A percentile compares a stretch with the other conserved stretches of the same genome.
phyloP scores from a whole-genome alignment of 2,113 vertebrate genomes.

The Phaethornis superciliosus region DNA sequence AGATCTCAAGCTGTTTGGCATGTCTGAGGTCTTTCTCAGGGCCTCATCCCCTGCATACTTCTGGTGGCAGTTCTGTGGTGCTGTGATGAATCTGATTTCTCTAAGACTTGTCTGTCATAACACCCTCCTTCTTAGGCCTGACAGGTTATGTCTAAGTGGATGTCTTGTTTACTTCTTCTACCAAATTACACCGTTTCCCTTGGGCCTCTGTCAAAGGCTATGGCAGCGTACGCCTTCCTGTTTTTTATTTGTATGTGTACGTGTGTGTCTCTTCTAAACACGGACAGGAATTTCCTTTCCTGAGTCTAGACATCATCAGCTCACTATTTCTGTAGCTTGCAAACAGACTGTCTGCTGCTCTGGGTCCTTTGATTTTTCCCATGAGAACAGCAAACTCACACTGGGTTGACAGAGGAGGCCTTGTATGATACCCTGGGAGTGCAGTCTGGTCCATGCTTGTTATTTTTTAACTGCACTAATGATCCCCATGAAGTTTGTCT shows the following conservation, averaged over 20 bases:
- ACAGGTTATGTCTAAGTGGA: neutral
- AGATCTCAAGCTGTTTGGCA: neutral
- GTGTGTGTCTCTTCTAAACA: slow-evolving; percentile 41
- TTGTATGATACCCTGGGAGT: neutral
- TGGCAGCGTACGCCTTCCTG: slow-evolving; percentile 24
- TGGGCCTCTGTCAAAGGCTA: neutral
- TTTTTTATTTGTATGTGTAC: slow-evolving; percentile 55
- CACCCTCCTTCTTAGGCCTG: neutral
- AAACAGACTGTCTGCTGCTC: slow-evolving; percentile 30
- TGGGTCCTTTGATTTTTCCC: slow-evolving; percentile 34
- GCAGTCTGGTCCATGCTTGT: neutral
- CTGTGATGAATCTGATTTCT: neutral
- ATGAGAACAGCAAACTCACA: neutral
- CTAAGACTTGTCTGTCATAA: neutral
- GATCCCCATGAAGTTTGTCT: neutral
- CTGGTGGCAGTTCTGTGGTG: neutral
- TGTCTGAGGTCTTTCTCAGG: neutral
- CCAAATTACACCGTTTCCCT: neutral
- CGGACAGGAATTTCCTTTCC: slow-evolving; percentile 48
- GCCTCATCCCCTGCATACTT: neutral
- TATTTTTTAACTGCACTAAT: neutral
- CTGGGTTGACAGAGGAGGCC: slow-evolving; percentile 3
- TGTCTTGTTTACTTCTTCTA: slow-evolving; percentile 4
- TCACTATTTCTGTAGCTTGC: slow-evolving; percentile 50
- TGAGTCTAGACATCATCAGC: slow-evolving; percentile 37